phyloP scores from a whole-genome alignment of 2,888 invertebrate species.

The Hirudinaria manillensis region DNA sequence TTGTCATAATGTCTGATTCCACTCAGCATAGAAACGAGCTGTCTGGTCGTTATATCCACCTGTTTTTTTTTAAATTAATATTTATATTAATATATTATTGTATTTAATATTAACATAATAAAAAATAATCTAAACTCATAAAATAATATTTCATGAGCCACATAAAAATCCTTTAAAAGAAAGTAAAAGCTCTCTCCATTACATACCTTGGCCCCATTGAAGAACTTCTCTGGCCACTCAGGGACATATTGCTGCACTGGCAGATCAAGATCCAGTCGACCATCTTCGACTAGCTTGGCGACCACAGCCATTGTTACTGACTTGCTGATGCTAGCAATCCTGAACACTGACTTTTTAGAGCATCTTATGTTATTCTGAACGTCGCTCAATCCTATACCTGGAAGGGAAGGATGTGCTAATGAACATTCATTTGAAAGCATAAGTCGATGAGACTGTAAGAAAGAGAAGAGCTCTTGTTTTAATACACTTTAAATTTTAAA shows the following conservation, averaged over 20 bases:
- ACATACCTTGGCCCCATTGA: constrained; percentile 56
- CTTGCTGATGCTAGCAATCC: constrained; percentile 63
- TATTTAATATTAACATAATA: neutral
- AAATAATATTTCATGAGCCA: too few relatives aligned
- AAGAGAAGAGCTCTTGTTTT: too few relatives aligned
- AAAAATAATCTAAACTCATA: too few relatives aligned
- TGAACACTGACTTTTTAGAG: constrained; percentile 56
- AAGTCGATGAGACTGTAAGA: neutral
- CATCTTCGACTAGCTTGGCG: constrained; percentile 57
- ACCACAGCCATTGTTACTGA: constrained; percentile 58
- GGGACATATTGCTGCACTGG: constrained; percentile 58
- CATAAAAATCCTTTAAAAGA: too few relatives aligned
- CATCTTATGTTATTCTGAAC: constrained; percentile 58
- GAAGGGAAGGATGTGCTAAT: neutral
- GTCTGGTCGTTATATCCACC: constrained; percentile 57
- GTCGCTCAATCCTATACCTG: constrained; percentile 58
- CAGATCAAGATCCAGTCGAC: constrained; percentile 58
- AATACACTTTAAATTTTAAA: too few relatives aligned
- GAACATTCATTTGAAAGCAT: neutral
- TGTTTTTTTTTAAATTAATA: constrained; percentile 36
- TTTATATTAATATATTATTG: neutral
- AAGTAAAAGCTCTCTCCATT: too few relatives aligned
- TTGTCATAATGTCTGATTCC: constrained; percentile 60
- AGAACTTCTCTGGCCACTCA: constrained; percentile 57
- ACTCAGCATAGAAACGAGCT: constrained; percentile 57